Conservation (phyloP, 2,888 invertebrate genomes). For the Lasioglossum leucozonium region DNA sequence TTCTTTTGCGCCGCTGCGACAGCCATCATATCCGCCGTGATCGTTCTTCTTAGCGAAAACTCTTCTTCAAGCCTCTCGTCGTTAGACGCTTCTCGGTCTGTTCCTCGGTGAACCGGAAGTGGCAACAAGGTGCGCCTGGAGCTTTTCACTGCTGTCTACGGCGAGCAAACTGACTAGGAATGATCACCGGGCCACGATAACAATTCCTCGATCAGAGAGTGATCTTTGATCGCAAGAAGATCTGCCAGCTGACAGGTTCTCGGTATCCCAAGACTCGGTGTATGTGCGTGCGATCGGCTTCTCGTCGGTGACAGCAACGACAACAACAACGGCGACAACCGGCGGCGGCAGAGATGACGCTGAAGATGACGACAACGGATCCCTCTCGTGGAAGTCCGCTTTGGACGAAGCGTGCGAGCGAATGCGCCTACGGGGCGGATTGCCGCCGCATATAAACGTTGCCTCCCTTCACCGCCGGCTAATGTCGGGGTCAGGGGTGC, state of each 20-base stretch:
- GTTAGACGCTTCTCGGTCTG: slow-evolving; percentile 7
- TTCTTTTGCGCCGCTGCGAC: slow-evolving; percentile 97
- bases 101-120: slow-evolving; percentile 11
- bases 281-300: neutral
- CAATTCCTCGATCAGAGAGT: neutral
- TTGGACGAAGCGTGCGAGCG: slow-evolving; percentile 84
- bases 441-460: slow-evolving; percentile 84
- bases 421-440: slow-evolving; percentile 84
- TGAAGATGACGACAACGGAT: slow-evolving; percentile 44
- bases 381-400: slow-evolving; percentile 77
- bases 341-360: slow-evolving; percentile 43
- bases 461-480: slow-evolving; percentile 83
- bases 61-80: slow-evolving; percentile 33
- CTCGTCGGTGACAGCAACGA: slow-evolving; percentile 57
- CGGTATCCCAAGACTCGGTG: slow-evolving; percentile 34
- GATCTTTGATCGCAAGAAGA: neutral
- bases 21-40: slow-evolving; percentile 88
- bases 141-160: slow-evolving; percentile 48
- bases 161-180: slow-evolving; percentile 10
- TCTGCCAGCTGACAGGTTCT: neutral
- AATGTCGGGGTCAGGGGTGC: slow-evolving; percentile 83
- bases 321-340: slow-evolving; percentile 36
- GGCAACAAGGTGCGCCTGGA: neutral
- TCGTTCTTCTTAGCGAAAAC: slow-evolving; percentile 55
- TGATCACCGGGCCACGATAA: slow-evolving; percentile 44